Evolutionary conservation across 1,140 invertebrate genomes (phyloP), one percentile per base, ranked within the genome.

Genomic region (Colletes gigas): DNA sequence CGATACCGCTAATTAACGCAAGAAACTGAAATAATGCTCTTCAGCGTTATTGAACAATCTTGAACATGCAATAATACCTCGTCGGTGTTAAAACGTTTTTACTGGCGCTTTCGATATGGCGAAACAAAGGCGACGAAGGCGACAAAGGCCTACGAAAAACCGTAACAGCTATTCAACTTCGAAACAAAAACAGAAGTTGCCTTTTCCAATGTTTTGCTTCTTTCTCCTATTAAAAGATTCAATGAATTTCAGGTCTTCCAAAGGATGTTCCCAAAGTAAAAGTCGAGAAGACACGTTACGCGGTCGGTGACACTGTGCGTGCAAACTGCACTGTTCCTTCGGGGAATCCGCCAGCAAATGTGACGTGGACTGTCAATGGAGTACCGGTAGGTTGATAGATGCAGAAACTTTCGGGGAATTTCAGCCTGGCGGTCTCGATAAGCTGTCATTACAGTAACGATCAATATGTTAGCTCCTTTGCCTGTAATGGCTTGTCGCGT

Each of bases 311-410:
- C 88, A 95, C 94, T 81, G 93, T 97, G 57, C 93, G 95, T 81
- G 96, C 95, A 21, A 97, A 97, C 91, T 97, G 97, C 90, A 95
- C 95, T 21, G 95, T 96, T 44, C 95, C 96, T 50, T 94, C 96
- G 8, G 95, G 96, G 19, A 95, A 95, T 88, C 97, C 97, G 21
- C 94, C 96, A 3, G 96, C 96, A 19, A 97, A 97, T 92, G 94
- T 98, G 73, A 97, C 96, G 60, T 97, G 97, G 97, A 95, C 95
- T 69, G 94, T 97, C 85, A 97, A 97, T 91, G 96, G 95, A 87
- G 94, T 95, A 91, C 94, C 95, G 95, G 97, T 97, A 94, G 90
- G 93, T 93, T 77, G 78, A 82, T 84, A 52, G 66, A 86, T 81
- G 62, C 50, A 54, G 66, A 82, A 82, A 84, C 50, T 76, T 72